A percentile compares a stretch with the other conserved stretches of the same genome.
Conservation (phyloP, 1,140 invertebrate genomes). For the Zaprionus davidi region DNA sequence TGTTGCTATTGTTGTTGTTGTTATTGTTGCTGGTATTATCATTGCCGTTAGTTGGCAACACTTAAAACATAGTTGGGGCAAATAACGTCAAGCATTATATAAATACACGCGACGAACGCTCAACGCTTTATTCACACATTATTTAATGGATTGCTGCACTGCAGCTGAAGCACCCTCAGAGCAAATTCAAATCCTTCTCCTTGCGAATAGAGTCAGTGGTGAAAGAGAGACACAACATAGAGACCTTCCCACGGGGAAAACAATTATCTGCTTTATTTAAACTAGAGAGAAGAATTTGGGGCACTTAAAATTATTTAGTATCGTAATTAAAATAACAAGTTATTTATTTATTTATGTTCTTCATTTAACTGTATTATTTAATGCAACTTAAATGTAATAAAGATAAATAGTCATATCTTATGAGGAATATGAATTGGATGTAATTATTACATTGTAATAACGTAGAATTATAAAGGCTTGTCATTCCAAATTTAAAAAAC, state of each 20-base stretch:
- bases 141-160: conserved; percentile 45
- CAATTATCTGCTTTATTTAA: conserved; percentile 5
- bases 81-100: conserved; percentile 67
- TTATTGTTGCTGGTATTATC: conserved; percentile 22
- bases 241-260: background rate
- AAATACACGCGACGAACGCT: conserved; percentile 54
- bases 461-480: too few species aligned
- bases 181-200: background rate
- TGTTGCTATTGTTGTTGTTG: conserved; percentile 16
- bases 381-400: too few species aligned
- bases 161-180: conserved; percentile 28
- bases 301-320: too few species aligned
- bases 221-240: background rate
- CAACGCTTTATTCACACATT: conserved; percentile 42
- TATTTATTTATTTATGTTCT: too few species aligned
- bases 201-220: background rate
- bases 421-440: too few species aligned
- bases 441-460: too few species aligned
- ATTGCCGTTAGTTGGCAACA: conserved; percentile 50
- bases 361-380: too few species aligned
- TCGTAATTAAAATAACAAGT: too few species aligned
- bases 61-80: conserved; percentile 63
- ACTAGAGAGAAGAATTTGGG: too few species aligned
- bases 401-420: too few species aligned
- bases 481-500: too few species aligned